Base-by-base conservation (phyloP, 1,140 invertebrate genomes). In the Drosophila chauvacae region DNA sequence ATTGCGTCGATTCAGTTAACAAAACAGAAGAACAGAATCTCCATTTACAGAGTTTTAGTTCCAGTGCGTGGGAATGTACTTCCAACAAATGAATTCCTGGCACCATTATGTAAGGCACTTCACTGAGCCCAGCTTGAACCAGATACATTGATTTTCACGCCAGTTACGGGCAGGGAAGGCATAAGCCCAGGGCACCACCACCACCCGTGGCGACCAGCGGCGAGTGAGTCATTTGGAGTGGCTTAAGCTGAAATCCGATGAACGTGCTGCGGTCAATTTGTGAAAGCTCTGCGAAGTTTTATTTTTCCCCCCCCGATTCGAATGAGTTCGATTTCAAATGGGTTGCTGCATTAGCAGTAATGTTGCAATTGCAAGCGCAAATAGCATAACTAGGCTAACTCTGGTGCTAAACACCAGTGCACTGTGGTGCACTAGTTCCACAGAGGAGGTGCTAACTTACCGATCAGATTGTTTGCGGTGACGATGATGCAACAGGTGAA, bases 401-500 rank as follows among this genome's bases (percentile, higher is more conserved):
- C 63, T 41, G 35, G 75, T 44, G 28, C 55, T 76, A 68, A 83
- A 63, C 80, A 73, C 47, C 60, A 16, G 20, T 57, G 65, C 69
- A 72, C 35, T 39, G n/a, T 16, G 64, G 50, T 86, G 83, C 82
- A 79, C 83, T 77, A 86, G 86, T 64, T 71, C 44, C 4, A 18
- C 4, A 0, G 0, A 6, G 35, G 7, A 64, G 55, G 42, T 74
- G 65, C 48, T 42, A 51, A 94, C 94, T 95, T 94, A 97, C 97
- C 97, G 93, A 97, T 97, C 44, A 97, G 94, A 93, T 97, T 97
- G 93, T 97, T 97, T 57, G 97, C 96, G 7, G 97, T 97, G 35
- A 98, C 96, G 59, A 98, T 95, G 77, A 98, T 96, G 92, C 97
- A 97, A 93, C 95, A 96, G 16, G 96, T 94, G 91, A 98, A 97